A percentile compares a stretch with the other conserved stretches of the same genome.
Evolutionary conservation across 2,113 vertebrate species (phyloP).

Genomic region (Psammodynastes pulverulentus): DNA sequence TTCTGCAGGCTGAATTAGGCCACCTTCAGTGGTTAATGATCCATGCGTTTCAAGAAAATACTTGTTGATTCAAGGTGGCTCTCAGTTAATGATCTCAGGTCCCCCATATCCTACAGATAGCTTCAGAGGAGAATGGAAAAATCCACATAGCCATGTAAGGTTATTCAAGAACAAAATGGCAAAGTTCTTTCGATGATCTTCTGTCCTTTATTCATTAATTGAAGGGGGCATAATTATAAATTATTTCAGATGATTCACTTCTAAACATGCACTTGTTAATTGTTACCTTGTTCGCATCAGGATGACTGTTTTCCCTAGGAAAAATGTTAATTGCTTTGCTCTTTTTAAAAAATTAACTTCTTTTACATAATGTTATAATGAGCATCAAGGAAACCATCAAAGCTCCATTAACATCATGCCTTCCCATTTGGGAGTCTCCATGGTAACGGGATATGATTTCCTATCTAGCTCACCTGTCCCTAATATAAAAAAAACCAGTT

Average conservation of each 20-base stretch:
- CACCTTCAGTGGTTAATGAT: not conserved
- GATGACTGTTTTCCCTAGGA: constrained; percentile 36
- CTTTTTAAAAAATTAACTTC: constrained; percentile 1
- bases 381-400: constrained; percentile 66
- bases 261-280: constrained; percentile 31
- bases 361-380: constrained; percentile 62
- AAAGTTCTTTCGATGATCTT: rapidly evolving
- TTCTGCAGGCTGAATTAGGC: not conserved
- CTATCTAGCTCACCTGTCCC: constrained; percentile 41
- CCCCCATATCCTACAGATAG: not conserved
- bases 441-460: constrained; percentile 61
- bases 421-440: constrained; percentile 60
- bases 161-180: rapidly evolving
- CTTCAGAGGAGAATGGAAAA: not conserved
- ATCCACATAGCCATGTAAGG: not conserved
- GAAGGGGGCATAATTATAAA: constrained; percentile 37
- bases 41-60: not conserved
- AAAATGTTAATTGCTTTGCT: constrained; percentile 28
- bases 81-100: not conserved
- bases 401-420: constrained; percentile 58
- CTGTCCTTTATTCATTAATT: not conserved
- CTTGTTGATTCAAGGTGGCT: not conserved
- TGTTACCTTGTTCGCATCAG: constrained; percentile 32
- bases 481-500: not conserved
- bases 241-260: constrained; percentile 42